Conservation (phyloP, 2,888 invertebrate genomes). For the Melinaea marsaeus region DNA sequence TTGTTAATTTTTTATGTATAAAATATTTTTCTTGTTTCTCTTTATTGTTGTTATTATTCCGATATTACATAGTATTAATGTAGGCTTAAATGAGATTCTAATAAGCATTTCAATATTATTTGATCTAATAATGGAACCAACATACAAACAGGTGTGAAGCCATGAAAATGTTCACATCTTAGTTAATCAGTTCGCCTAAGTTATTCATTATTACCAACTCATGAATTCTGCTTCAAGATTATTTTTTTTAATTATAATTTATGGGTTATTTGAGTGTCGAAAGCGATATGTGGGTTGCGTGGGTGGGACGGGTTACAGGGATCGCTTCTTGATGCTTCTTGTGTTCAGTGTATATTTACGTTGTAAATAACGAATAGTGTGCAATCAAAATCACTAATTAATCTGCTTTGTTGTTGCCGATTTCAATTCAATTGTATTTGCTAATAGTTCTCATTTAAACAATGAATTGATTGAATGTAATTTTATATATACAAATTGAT, state of each 20-base stretch:
- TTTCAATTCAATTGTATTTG: not conserved
- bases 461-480: not conserved
- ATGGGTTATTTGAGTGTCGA: slow-evolving; percentile 71
- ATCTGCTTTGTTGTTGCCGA: slow-evolving; percentile 13
- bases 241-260: slow-evolving; percentile 72
- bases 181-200: not conserved
- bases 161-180: slow-evolving; percentile 15
- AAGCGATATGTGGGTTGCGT: slow-evolving; percentile 58
- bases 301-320: slow-evolving; percentile 54
- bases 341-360: slow-evolving; percentile 24
- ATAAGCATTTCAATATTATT: too few species aligned
- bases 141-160: slow-evolving; percentile 12
- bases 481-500: too few species aligned
- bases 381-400: slow-evolving; percentile 24
- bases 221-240: slow-evolving; percentile 44
- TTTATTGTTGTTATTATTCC: too few species aligned
- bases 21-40: too few species aligned
- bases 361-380: slow-evolving; percentile 22
- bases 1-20: too few species aligned
- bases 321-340: slow-evolving; percentile 35
- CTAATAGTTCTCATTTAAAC: not conserved
- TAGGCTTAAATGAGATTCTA: too few species aligned
- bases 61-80: too few species aligned
- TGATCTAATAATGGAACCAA: slow-evolving; percentile 8
- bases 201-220: slow-evolving; percentile 27